Evolutionary conservation across 2,888 invertebrate genomes (phyloP).

Genomic region (Monoplex corrugatus): DNA sequence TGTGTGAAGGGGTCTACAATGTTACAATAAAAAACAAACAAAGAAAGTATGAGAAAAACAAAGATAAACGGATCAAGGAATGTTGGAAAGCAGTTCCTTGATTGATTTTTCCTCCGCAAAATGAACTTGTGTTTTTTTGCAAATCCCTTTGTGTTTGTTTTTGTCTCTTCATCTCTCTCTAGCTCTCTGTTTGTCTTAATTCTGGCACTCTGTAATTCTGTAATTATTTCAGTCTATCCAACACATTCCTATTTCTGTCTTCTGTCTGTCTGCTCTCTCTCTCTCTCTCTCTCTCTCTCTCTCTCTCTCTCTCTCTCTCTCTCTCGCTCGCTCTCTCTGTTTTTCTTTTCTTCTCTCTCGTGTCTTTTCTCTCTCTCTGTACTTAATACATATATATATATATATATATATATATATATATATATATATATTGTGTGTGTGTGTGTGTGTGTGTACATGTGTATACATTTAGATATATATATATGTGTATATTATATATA

Average conservation of each 20-base stretch:
- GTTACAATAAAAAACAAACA: no score
- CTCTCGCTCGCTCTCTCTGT: not conserved
- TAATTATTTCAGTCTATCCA: no score
- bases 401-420: not conserved
- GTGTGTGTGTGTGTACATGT: not conserved
- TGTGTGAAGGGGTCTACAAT: no score
- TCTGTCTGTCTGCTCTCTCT: no score
- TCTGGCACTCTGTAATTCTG: no score
- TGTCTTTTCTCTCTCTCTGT: not conserved
- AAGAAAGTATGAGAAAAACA: no score
- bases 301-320: not conserved
- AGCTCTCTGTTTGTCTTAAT: not conserved
- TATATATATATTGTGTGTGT: not conserved
- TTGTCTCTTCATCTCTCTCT: not conserved
- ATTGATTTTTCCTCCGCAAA: no score
- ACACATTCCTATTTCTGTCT: no score
- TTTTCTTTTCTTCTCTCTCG: no score
- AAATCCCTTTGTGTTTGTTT: not conserved
- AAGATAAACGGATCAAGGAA: no score
- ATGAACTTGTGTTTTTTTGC: no score
- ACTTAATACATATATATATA: not conserved
- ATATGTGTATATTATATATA: not conserved
- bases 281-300: not conserved
- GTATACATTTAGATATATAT: not conserved
- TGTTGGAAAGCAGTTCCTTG: no score